These are phyloP conservation scores for Cottoperca gobio DNA, from an alignment of 2,797 vertebrate genomes.

Conservation along the genomic window DNA sequence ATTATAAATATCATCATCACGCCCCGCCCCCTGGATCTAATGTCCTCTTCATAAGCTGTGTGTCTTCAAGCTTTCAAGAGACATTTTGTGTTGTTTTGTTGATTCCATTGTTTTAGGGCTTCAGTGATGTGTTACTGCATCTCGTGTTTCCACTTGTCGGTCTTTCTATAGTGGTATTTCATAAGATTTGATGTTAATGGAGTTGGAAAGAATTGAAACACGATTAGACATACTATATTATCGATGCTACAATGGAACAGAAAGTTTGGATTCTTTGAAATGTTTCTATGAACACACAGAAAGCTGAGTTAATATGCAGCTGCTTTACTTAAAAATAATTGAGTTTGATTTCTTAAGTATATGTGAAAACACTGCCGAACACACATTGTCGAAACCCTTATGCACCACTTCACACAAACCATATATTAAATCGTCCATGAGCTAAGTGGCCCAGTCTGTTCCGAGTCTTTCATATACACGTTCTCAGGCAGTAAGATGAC, in stretches of 20 bases:
- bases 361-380: not conserved
- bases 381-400: not conserved
- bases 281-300: not conserved
- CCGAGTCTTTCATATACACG: constrained; percentile 6
- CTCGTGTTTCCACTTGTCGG: not conserved
- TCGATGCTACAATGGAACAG: not conserved
- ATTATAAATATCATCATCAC: not conserved
- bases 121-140: not conserved
- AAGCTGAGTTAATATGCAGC: not conserved
- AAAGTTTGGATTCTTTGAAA: not conserved
- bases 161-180: not conserved
- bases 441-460: constrained; percentile 13
- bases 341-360: constrained; percentile 8
- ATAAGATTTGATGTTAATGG: not conserved
- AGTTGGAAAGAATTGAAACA: not conserved
- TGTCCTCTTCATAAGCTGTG: not conserved
- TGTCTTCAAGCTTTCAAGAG: not conserved
- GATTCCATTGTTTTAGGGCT: not conserved
- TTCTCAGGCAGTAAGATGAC: constrained; percentile 32
- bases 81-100: not conserved
- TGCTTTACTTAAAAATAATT: not conserved
- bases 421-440: constrained; percentile 29
- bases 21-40: not conserved
- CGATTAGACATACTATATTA: not conserved
- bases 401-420: constrained; percentile 11